Base-by-base conservation (phyloP, 2,113 vertebrate genomes). In the Caranx melampygus region DNA sequence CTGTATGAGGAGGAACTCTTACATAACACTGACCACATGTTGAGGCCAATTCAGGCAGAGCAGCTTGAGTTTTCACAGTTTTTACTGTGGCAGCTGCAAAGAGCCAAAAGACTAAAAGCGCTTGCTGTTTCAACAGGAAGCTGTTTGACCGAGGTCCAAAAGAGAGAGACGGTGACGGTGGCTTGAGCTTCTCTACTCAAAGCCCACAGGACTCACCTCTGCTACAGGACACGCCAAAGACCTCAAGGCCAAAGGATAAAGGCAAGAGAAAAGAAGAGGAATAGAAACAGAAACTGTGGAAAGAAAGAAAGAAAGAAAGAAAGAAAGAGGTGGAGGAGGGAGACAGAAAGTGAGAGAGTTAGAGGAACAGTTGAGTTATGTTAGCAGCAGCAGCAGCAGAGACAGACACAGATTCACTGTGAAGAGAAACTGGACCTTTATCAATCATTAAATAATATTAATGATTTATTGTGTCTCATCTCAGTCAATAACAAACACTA, bases 181-280 rank as follows among this genome's bases (percentile, higher is more conserved):
- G 60, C 55, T 75, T 54, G 62, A 69, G 75, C 34, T 26, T 26
- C 63, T 71, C 59, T 18, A 54, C 20, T 21, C 20, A 37, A 82
- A 79, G 77, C 75, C 75, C 16, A 44, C 55, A 63, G 62, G 75
- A 93, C 98, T 99, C 96, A 99, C 98, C 98, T 98, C 93, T 81
- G 88, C 91, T 94, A 94, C 77, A 71, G 96, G 95, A 96, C 95
- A 95, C 94, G 95, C 94, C 95, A 92, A 86, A 96, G 94, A 96
- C 96, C 95, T 99, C 97, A 99, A 97, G 98, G 98, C 98, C 98
- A 99, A 96, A 99, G 97, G 96, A 99, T 99, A 95, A 99, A 99
- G 95, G 98, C 98, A 94, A 99, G 97, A 96, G 98, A 99, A 96
- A 99, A 99, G 96, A 99, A 99, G 94, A 99, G 95, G 96, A 99